These are phyloP conservation scores for Sarcophaga rosellei DNA, from an alignment of 2,888 invertebrate genomes.

Conservation along the genomic window DNA sequence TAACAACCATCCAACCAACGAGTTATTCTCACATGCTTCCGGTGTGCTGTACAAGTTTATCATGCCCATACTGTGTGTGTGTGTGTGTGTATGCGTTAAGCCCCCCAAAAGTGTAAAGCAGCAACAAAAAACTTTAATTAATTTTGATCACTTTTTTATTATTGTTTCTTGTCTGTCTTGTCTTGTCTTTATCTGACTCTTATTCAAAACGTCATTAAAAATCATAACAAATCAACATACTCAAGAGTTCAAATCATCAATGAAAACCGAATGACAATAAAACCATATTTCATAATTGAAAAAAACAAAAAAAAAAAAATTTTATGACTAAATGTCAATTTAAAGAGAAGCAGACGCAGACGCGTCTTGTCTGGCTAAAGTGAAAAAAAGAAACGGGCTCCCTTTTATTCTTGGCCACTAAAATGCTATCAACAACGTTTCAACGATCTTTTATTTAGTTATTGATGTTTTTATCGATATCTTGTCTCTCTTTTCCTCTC, in stretches of 20 bases:
- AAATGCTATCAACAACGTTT: slow-evolving; percentile 6
- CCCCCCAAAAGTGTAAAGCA: slow-evolving; percentile 28
- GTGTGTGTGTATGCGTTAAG: not conserved
- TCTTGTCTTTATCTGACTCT: not conserved
- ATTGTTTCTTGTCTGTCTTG: slow-evolving; percentile 27
- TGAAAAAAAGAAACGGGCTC: not conserved
- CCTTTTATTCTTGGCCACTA: not conserved
- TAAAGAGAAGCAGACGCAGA: slow-evolving; percentile 15
- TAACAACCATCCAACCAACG: not conserved
- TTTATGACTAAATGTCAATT: slow-evolving; percentile 15
- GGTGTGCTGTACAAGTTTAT: slow-evolving; percentile 34
- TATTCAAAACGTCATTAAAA: not conserved
- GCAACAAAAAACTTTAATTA: slow-evolving; percentile 1
- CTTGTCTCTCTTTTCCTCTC: too few species aligned
- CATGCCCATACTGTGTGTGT: not conserved
- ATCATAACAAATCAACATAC: too few species aligned
- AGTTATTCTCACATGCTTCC: slow-evolving; percentile 61
- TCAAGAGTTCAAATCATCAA: not conserved
- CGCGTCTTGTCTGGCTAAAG: not conserved
- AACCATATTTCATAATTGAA: too few species aligned
- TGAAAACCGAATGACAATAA: not conserved
- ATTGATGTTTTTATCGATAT: too few species aligned
- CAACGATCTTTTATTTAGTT: not conserved
- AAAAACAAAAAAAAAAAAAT: not conserved
- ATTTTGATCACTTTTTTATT: slow-evolving; percentile 45